Conservation (phyloP, 2,888 invertebrate genomes). For the Caenorhabditis drosophilae region DNA sequence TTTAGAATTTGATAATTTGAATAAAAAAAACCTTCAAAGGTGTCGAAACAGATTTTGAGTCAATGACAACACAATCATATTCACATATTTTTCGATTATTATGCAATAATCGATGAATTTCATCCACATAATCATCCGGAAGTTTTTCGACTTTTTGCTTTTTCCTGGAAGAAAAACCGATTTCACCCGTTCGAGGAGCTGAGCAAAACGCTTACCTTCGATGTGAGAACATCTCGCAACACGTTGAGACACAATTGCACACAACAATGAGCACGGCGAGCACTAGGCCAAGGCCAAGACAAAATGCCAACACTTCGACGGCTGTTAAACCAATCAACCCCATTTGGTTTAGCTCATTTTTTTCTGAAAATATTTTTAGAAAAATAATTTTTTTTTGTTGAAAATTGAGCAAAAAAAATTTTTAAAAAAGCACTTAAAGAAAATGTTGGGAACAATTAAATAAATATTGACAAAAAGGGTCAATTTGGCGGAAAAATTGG, state of each 20-base stretch:
- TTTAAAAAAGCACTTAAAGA: too few species aligned
- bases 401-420: too few species aligned
- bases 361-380: too few species aligned
- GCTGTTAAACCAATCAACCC: conserved; percentile 34
- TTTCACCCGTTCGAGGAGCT: too few species aligned
- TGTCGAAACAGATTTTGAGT: conserved; percentile 4
- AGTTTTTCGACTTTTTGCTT: conserved; percentile 27
- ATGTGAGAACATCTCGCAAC: conserved; percentile 29
- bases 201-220: too few species aligned
- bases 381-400: too few species aligned
- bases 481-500: too few species aligned
- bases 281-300: conserved; percentile 23
- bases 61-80: conserved; percentile 33
- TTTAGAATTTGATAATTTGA: too few species aligned
- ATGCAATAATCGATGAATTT: conserved; percentile 28
- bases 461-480: too few species aligned
- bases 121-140: conserved; percentile 38
- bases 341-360: too few species aligned
- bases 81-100: conserved; percentile 19
- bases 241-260: conserved; percentile 35
- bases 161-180: too few species aligned
- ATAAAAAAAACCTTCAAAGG: neutral
- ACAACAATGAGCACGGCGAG: conserved; percentile 30
- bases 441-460: too few species aligned
- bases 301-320: conserved; percentile 30